These are phyloP conservation scores for Tachypleus tridentatus DNA, from an alignment of 1,140 invertebrate genomes.

Conservation along the genomic window DNA sequence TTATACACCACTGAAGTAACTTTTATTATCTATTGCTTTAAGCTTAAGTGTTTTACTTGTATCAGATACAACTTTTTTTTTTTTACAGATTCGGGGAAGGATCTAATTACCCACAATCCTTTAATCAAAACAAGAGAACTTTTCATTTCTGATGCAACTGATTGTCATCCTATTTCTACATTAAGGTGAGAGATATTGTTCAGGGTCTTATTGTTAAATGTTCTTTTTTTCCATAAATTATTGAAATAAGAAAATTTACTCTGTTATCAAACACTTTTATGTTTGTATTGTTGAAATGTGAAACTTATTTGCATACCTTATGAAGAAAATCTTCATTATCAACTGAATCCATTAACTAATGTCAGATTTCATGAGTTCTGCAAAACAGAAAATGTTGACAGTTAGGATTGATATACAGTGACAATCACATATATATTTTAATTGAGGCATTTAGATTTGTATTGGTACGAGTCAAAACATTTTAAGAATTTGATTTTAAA, in stretches of 20 bases:
- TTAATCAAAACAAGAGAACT: conserved; percentile 38
- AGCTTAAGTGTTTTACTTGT: too few relatives aligned
- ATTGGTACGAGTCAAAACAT: conserved; percentile 2
- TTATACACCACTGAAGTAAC: not conserved
- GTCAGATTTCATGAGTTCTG: too few relatives aligned
- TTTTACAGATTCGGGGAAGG: conserved; percentile 26
- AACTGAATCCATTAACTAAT: too few relatives aligned
- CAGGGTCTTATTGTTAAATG: too few relatives aligned
- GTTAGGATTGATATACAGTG: not conserved
- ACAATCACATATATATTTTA: not conserved
- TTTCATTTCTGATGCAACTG: conserved; percentile 42
- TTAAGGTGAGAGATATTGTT: conserved; percentile 29
- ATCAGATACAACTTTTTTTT: not conserved
- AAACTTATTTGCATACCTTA: too few relatives aligned
- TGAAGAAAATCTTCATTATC: too few relatives aligned
- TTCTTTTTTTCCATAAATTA: too few relatives aligned
- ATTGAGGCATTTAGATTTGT: not conserved
- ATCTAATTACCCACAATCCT: conserved; percentile 34
- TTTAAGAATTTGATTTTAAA: conserved; percentile 5
- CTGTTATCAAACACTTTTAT: too few relatives aligned
- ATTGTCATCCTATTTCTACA: conserved; percentile 42
- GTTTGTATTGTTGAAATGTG: too few relatives aligned
- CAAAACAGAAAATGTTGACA: too few relatives aligned
- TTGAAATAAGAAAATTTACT: too few relatives aligned
- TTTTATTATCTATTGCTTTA: too few relatives aligned